Conservation (phyloP, 2,113 vertebrate genomes). For the Noturus placidus region DNA sequence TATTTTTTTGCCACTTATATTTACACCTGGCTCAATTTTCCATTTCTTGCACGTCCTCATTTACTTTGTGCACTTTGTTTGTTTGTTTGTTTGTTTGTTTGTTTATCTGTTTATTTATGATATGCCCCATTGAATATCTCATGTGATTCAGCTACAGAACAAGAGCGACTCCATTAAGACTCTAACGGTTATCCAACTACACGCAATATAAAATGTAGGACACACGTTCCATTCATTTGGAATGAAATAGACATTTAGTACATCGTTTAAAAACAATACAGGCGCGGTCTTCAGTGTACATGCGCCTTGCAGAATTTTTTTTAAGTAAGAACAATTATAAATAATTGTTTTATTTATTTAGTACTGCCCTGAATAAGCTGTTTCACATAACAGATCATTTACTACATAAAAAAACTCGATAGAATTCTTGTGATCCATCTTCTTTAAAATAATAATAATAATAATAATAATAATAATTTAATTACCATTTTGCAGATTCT, state of each 20-base stretch:
- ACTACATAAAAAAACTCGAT: too few species aligned
- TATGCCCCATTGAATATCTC: neutral
- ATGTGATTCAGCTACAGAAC: neutral
- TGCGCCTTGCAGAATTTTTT: too few species aligned
- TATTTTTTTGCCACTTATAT: neutral
- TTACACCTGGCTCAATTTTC: neutral
- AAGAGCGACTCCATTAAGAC: neutral
- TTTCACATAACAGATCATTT: too few species aligned
- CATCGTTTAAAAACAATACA: neutral
- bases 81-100: neutral
- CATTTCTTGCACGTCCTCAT: neutral
- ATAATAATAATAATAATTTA: too few species aligned
- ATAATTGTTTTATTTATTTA: too few species aligned
- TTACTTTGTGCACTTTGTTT: neutral
- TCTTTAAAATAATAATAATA: too few species aligned
- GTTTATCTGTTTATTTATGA: neutral
- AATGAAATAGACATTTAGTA: neutral
- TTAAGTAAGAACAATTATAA: too few species aligned
- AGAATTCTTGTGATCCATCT: too few species aligned
- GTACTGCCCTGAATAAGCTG: too few species aligned
- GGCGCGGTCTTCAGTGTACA: too few species aligned
- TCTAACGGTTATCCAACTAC: neutral
- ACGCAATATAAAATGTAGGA: too few species aligned
- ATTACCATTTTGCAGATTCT: too few species aligned
- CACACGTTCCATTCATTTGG: neutral